Conservation (phyloP, 2,888 invertebrate species). For the Nysson spinosus region DNA sequence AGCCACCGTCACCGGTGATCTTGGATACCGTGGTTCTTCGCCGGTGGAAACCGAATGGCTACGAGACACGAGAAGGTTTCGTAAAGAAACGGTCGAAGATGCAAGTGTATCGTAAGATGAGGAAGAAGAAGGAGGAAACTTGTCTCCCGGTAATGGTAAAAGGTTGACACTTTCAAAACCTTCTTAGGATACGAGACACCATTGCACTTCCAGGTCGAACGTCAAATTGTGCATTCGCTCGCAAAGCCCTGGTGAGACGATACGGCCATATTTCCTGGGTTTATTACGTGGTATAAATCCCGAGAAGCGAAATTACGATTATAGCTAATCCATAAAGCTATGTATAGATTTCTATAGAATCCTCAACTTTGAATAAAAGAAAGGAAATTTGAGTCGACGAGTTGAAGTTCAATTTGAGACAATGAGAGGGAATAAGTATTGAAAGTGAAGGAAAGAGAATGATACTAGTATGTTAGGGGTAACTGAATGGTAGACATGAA, state of each 20-base stretch:
- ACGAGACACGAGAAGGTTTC: neutral
- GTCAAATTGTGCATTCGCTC: slow-evolving; percentile 10
- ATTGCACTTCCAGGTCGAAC: neutral
- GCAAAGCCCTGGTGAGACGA: slow-evolving; percentile 8
- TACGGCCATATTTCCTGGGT: slow-evolving; percentile 17
- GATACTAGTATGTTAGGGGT: neutral
- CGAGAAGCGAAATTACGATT: slow-evolving; percentile 32
- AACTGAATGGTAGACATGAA: neutral
- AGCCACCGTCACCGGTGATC: slow-evolving; percentile 19
- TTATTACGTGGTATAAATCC: slow-evolving; percentile 31
- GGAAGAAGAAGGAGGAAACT: neutral
- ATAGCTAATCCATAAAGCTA: slow-evolving; percentile 30
- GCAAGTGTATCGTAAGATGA: neutral
- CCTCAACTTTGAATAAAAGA: neutral
- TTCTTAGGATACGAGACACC: neutral
- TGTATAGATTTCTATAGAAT: neutral
- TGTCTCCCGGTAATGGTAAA: neutral
- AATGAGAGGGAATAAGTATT: too few relatives aligned
- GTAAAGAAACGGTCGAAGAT: neutral
- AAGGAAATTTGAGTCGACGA: slow-evolving; percentile 6
- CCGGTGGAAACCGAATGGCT: neutral
- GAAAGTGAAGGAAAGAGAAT: neutral
- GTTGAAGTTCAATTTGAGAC: slow-evolving; percentile 21
- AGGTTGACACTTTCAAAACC: slow-evolving; percentile 1
- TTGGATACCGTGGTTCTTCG: neutral